Evolutionary conservation across 2,797 vertebrate genomes (phyloP).

Genomic region (Rhadinocentrus ornatus): DNA sequence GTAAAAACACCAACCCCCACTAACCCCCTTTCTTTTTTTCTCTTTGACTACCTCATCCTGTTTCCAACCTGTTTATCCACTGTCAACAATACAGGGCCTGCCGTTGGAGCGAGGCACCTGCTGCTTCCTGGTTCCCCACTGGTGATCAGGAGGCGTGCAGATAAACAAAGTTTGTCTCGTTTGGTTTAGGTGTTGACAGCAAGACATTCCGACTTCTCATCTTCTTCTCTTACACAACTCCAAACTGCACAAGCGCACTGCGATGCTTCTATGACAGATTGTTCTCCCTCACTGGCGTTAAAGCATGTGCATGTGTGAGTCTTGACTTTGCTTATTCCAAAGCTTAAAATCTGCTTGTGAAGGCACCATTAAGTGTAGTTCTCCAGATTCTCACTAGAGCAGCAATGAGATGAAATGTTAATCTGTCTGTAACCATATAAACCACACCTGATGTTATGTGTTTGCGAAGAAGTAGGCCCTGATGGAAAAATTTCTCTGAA

Average conservation of each 20-base stretch:
- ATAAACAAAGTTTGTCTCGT: conserved; percentile 73
- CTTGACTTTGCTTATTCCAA: conserved; percentile 62
- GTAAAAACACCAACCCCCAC: conserved; percentile 66
- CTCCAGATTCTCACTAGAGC: conserved; percentile 42
- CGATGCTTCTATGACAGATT: conserved; percentile 25
- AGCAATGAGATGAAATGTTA: conserved; percentile 45
- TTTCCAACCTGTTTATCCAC: conserved; percentile 85
- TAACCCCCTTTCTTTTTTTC: conserved; percentile 43
- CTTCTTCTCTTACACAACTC: conserved; percentile 72
- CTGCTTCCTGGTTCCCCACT: conserved; percentile 82
- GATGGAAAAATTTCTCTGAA: conserved; percentile 24
- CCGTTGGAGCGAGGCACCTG: conserved; percentile 83
- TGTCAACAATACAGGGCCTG: conserved; percentile 70
- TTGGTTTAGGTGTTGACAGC: conserved; percentile 73
- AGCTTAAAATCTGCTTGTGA: conserved; percentile 55
- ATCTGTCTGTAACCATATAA: conserved; percentile 45
- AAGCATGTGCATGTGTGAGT: conserved; percentile 32
- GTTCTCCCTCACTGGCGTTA: conserved; percentile 25
- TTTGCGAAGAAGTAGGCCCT: conserved; percentile 21
- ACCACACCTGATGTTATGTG: conserved; percentile 35
- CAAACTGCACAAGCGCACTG: conserved; percentile 14
- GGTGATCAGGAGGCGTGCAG: conserved; percentile 60
- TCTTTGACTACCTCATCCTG: conserved; percentile 56
- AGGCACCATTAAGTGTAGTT: conserved; percentile 45
- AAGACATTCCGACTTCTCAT: conserved; percentile 75